Percentiles rank a stretch among this genome's conserved stretches.
phyloP scores from a whole-genome alignment of 1,140 invertebrate genomes.

The Drosophila sp. region DNA sequence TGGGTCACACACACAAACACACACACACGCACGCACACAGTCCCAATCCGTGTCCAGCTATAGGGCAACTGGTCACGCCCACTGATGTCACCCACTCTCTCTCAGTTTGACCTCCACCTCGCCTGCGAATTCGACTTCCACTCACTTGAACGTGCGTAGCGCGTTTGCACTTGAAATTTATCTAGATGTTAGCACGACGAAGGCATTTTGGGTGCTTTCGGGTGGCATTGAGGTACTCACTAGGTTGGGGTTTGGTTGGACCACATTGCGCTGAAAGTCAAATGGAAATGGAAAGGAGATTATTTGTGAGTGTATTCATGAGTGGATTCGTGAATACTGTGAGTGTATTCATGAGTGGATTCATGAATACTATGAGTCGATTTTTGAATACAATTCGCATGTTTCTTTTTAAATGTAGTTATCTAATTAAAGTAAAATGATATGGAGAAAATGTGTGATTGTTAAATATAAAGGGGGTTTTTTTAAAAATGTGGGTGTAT shows the following conservation, averaged over 20 bases:
- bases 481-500: neutral
- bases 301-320: slow-evolving; percentile 3
- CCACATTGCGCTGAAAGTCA: slow-evolving; percentile 62
- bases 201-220: slow-evolving; percentile 49
- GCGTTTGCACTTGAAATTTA: slow-evolving; percentile 54
- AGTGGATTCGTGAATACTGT: neutral
- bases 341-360: neutral
- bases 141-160: slow-evolving; percentile 37
- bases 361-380: neutral
- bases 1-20: slow-evolving; percentile 36
- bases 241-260: slow-evolving; percentile 53
- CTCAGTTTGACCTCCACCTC: neutral
- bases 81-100: slow-evolving; percentile 41
- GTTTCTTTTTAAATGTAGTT: too few species aligned
- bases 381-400: too few species aligned
- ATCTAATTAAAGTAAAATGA: too few species aligned
- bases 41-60: neutral
- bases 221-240: slow-evolving; percentile 61
- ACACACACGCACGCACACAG: slow-evolving; percentile 10
- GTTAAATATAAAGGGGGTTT: too few species aligned
- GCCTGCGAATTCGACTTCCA: neutral
- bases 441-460: too few species aligned
- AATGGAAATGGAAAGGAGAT: neutral
- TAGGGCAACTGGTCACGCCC: slow-evolving; percentile 25
- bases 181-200: slow-evolving; percentile 59